phyloP scores from a whole-genome alignment of 2,797 vertebrate genomes.

The Coluber constrictor region DNA sequence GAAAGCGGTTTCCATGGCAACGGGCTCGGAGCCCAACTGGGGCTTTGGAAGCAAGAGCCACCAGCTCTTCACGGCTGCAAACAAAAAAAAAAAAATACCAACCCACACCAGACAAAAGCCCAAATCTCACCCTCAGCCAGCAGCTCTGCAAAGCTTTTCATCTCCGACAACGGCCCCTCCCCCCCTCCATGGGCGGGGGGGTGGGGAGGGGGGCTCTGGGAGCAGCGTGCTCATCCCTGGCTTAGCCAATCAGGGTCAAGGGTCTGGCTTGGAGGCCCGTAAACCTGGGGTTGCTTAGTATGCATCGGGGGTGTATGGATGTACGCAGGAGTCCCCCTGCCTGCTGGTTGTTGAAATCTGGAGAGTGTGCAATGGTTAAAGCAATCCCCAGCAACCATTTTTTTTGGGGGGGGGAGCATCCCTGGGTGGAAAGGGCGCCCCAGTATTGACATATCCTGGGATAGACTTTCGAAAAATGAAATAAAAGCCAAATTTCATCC shows the following conservation, averaged over 20 bases:
- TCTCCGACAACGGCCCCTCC: neutral
- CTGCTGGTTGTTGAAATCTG: neutral
- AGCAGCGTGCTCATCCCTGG: neutral
- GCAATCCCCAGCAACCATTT: neutral
- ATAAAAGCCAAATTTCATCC: neutral
- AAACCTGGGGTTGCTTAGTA: neutral
- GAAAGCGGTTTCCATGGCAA: conserved; percentile 58
- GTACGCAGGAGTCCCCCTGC: neutral
- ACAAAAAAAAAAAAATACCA: too few relatives aligned
- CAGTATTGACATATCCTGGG: rapidly evolving
- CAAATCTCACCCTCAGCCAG: neutral
- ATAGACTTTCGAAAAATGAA: neutral
- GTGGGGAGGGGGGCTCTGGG: neutral
- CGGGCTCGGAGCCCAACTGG: conserved; percentile 30
- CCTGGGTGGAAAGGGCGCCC: neutral
- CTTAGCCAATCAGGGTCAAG: neutral
- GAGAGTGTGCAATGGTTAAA: neutral
- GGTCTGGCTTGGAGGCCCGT: neutral
- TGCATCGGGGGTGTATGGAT: neutral
- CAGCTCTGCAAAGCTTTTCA: neutral
- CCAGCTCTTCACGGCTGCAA: neutral
- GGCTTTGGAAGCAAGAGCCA: conserved; percentile 42
- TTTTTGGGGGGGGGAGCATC: rapidly evolving
- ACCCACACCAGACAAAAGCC: neutral
- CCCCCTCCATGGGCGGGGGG: too few relatives aligned